A percentile compares a stretch with the other conserved stretches of the same genome.
phyloP scores from a whole-genome alignment of 2,888 invertebrate genomes.

The Synanthedon formicaeformis region DNA sequence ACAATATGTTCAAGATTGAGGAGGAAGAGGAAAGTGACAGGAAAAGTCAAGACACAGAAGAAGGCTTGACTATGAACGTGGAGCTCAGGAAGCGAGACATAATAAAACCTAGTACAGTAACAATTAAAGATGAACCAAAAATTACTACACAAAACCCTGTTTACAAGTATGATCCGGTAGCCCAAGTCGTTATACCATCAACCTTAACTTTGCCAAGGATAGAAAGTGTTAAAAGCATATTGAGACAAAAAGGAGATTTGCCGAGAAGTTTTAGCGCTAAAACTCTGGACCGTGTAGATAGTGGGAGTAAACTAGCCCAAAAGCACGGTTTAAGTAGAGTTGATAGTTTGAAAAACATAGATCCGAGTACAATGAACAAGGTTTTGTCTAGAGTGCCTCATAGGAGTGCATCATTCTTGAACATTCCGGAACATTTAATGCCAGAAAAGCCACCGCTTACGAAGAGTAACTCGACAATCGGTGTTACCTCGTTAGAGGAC shows the following conservation, averaged over 20 bases:
- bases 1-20: slow-evolving; percentile 63
- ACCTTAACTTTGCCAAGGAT: slow-evolving; percentile 45
- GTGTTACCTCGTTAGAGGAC: slow-evolving; percentile 36
- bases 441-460: slow-evolving; percentile 52
- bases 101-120: slow-evolving; percentile 54
- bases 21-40: slow-evolving; percentile 58
- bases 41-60: slow-evolving; percentile 47
- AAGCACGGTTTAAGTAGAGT: slow-evolving; percentile 45
- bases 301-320: slow-evolving; percentile 23
- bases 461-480: slow-evolving; percentile 58
- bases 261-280: slow-evolving; percentile 51
- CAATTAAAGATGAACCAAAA: slow-evolving; percentile 56
- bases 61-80: slow-evolving; percentile 57
- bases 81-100: slow-evolving; percentile 51
- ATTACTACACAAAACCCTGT: slow-evolving; percentile 48
- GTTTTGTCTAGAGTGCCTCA: slow-evolving; percentile 55
- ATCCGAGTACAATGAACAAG: slow-evolving; percentile 51
- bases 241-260: slow-evolving; percentile 32
- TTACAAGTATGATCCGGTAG: slow-evolving; percentile 53
- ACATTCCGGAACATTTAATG: slow-evolving; percentile 51
- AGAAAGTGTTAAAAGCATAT: slow-evolving; percentile 56
- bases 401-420: slow-evolving; percentile 61
- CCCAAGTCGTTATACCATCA: slow-evolving; percentile 40
- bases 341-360: slow-evolving; percentile 56
- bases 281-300: slow-evolving; percentile 47